Conservation (phyloP, 2,113 vertebrate species). For the Clarias magur region DNA sequence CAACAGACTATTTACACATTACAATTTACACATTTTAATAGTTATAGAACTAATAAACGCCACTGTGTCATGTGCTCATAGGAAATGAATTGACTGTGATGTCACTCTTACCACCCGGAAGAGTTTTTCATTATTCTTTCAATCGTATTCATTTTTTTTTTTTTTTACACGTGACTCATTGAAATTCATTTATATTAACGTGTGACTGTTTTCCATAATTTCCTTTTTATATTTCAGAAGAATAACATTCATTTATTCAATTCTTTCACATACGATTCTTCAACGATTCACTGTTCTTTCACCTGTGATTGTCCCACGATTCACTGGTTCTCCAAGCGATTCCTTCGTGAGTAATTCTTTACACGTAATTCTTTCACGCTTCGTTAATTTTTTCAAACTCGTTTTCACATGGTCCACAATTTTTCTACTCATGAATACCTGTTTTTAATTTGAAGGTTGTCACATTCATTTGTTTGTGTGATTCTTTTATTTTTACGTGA, state of each 20-base stretch:
- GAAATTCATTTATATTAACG: neutral
- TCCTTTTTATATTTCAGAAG: neutral
- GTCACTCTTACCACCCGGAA: neutral
- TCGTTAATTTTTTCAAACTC: too few species aligned
- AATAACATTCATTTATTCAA: neutral
- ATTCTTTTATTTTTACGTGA: too few species aligned
- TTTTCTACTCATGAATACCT: too few species aligned
- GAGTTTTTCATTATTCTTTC: too few species aligned
- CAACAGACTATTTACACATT: neutral
- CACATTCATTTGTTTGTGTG: neutral
- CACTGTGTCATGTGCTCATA: neutral
- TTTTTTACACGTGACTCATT: neutral
- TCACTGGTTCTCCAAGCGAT: neutral
- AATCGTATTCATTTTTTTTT: neutral
- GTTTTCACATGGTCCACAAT: neutral
- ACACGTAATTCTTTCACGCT: neutral
- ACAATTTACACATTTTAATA: neutral
- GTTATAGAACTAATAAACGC: neutral
- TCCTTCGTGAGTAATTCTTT: neutral
- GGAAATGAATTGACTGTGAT: neutral
- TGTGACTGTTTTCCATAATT: neutral
- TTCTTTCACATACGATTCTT: neutral
- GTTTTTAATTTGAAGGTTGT: too few species aligned
- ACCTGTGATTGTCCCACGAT: neutral
- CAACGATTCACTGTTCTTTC: neutral